A percentile compares a stretch with the other conserved stretches of the same genome.
Conservation (phyloP, 2,113 vertebrate species). For the Symphodus melops region DNA sequence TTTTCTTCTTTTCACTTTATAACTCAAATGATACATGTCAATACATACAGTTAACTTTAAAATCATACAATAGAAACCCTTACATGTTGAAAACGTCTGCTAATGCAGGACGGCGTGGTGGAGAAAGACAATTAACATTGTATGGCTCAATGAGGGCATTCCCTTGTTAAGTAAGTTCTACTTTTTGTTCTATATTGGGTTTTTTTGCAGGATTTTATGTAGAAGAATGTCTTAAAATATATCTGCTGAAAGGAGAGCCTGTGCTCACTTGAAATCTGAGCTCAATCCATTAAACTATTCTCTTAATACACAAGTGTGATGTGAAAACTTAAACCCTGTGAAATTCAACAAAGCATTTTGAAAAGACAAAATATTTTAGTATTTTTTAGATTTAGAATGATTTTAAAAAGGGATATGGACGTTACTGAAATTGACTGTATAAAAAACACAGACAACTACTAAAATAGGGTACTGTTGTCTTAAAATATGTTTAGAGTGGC, state of each 20-base stretch:
- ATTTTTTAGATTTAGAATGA: neutral
- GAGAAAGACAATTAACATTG: conserved; percentile 22
- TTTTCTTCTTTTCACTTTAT: conserved; percentile 36
- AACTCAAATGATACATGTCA: conserved; percentile 50
- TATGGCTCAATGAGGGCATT: conserved; percentile 7
- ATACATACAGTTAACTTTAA: conserved; percentile 36
- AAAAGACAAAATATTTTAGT: no score
- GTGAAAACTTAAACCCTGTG: neutral
- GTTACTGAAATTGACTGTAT: no score
- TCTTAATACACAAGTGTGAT: neutral
- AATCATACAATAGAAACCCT: conserved; percentile 41
- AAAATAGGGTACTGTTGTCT: neutral
- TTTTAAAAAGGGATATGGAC: neutral
- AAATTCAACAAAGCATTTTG: no score
- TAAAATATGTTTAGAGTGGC: neutral
- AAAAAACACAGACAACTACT: neutral
- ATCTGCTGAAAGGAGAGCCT: neutral
- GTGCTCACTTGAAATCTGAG: neutral
- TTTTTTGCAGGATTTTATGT: neutral
- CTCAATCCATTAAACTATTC: neutral
- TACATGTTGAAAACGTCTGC: conserved; percentile 49
- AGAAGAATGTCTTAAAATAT: neutral
- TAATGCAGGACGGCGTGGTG: conserved; percentile 37
- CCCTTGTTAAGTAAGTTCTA: neutral
- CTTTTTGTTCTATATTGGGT: neutral